Percentiles rank a stretch among this genome's conserved stretches.
Conservation (phyloP, 2,113 vertebrate species). For the Hydrochoerus hydrochaeris region DNA sequence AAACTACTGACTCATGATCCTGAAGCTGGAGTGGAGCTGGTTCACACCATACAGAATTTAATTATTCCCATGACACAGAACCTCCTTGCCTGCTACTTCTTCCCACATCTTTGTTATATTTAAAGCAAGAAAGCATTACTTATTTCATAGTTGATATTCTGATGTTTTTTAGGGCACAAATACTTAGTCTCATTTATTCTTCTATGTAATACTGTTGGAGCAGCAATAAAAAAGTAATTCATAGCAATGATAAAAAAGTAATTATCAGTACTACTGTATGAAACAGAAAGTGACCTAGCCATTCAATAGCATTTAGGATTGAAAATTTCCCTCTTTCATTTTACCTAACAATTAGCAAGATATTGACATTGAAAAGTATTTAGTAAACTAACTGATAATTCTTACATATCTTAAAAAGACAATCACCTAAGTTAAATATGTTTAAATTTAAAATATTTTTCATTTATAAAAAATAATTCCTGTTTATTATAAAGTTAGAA, state of each 20-base stretch:
- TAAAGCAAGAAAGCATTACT: conserved; percentile 62
- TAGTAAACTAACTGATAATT: conserved; percentile 2
- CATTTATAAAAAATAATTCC: background rate
- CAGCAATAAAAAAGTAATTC: conserved; percentile 36
- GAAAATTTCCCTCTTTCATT: background rate
- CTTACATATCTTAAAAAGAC: conserved; percentile 15
- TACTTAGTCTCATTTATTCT: conserved; percentile 36
- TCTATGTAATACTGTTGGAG: conserved; percentile 25
- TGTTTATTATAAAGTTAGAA: conserved; percentile 48
- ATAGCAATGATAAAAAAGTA: background rate
- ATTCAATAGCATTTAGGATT: conserved; percentile 47
- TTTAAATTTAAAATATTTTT: conserved; percentile 58
- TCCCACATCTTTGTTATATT: conserved; percentile 44
- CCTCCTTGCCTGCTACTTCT: conserved; percentile 29
- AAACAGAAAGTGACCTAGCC: conserved; percentile 25
- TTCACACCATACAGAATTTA: background rate
- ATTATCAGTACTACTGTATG: background rate
- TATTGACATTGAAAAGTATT: conserved; percentile 6
- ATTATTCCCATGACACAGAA: conserved; percentile 5
- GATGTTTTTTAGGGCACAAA: conserved; percentile 8
- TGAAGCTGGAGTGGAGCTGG: conserved; percentile 7
- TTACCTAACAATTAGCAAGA: conserved; percentile 34
- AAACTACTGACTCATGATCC: conserved; percentile 51
- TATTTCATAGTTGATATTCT: conserved; percentile 59
- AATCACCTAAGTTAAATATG: background rate